Evolutionary conservation across 2,888 invertebrate genomes (phyloP).

Genomic region (Coronaproctus castanopsis): DNA sequence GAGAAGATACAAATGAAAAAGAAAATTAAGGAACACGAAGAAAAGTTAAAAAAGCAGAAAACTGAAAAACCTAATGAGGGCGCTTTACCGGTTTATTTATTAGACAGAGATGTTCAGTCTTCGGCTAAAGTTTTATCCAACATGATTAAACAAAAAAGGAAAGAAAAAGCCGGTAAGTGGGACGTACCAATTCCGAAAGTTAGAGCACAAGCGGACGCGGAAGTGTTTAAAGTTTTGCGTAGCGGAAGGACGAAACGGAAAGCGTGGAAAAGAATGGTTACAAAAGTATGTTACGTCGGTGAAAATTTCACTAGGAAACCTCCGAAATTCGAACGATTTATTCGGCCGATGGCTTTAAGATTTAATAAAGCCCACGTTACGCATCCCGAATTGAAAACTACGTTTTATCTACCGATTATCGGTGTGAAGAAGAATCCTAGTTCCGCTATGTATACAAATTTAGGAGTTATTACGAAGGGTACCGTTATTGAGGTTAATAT

Average conservation of each 20-base stretch:
- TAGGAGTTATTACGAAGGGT: conserved; percentile 97
- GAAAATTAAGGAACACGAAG: conserved; percentile 92
- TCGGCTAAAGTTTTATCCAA: conserved; percentile 91
- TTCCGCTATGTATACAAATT: conserved; percentile 85
- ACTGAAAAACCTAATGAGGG: conserved; percentile 70
- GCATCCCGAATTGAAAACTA: conserved; percentile 95
- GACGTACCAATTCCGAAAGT: conserved; percentile 98
- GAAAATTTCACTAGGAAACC: conserved; percentile 98
- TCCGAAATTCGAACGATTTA: conserved; percentile 96
- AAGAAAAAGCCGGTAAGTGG: conserved; percentile 99
- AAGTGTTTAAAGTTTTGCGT: conserved; percentile 82
- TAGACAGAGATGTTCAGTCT: conserved; percentile 87
- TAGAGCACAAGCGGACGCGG: conserved; percentile 83
- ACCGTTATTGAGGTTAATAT: conserved; percentile 96
- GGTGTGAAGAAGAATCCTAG: conserved; percentile 98
- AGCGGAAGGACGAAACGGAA: conserved; percentile 84
- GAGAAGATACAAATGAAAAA: conserved; percentile 99
- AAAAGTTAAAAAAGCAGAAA: conserved; percentile 62
- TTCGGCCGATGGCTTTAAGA: conserved; percentile 87
- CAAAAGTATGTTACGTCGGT: conserved; percentile 93
- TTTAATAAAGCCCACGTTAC: conserved; percentile 98
- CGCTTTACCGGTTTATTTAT: conserved; percentile 84
- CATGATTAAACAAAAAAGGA: conserved; percentile 98
- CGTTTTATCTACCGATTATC: conserved; percentile 90
- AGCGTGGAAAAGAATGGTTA: conserved; percentile 99